Evolutionary conservation across 2,797 vertebrate genomes (phyloP), one percentile per base, ranked within the genome.

Genomic region (Astyanax mexicanus): DNA sequence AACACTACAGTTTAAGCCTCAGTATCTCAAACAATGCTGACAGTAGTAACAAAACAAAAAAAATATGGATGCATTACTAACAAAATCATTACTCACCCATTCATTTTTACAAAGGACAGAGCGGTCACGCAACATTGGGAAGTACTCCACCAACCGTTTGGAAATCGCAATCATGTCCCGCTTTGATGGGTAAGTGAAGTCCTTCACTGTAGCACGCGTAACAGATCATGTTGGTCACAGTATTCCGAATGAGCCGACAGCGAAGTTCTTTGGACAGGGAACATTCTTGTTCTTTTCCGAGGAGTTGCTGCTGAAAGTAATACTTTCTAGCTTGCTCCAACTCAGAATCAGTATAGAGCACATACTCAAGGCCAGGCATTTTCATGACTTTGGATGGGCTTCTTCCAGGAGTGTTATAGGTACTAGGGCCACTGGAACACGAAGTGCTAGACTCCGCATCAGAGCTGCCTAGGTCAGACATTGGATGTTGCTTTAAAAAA

Each of bases 161-260:
- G 40, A 40, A 40, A 42, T 42, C 5, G 40, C 40, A 5, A 6
- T 5, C 5, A 42, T 12, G 60, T 66, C 77, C 74, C 81, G 83
- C 81, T 66, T 84, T 42, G 11, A 79, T 65, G 81, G 66, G 72
- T 84, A 85, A 68, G 83, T 82, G 38, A 3, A 81, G 35, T 83
- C 84, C 29, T 74, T 80, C 29, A 9, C 76, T n/a, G 76, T 47
- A 64, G 78, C 80, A 82, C 82, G 84, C 69, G 80, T 73, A 0
- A 84, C 85, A 3, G 80, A 84, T 81, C 79, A 84, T 83, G 37
- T 83, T 81, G 19, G 73, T 81, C 64, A 85, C 77, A 6, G 80
- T 84, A 79, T 85, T 83, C 75, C 81, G 77, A 38, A 83, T 72
- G 66, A 81, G 55, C 74, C 49, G 21, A 47, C 84, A 85, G 55